Evolutionary conservation across 2,888 invertebrate species (phyloP).

Genomic region (Diadegma fenestrale): DNA sequence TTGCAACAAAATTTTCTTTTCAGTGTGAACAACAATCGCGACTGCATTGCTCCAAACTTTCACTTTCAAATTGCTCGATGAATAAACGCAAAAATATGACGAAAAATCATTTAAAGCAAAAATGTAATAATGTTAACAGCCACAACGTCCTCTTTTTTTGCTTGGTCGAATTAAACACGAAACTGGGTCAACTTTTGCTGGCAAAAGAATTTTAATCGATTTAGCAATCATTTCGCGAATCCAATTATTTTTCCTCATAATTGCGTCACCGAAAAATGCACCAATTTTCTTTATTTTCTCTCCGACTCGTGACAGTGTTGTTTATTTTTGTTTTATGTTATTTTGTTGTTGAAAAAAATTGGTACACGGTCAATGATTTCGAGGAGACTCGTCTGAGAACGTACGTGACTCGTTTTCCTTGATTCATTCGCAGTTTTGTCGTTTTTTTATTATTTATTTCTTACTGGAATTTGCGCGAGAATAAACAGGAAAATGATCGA

Average conservation of each 20-base stretch:
- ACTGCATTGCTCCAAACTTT: no score
- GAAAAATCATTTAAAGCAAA: no score
- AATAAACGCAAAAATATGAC: no score
- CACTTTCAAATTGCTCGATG: no score
- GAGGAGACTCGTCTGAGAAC: background rate
- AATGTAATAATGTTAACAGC: no score
- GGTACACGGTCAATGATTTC: background rate
- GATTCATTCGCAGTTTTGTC: background rate
- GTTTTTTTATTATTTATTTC: no score
- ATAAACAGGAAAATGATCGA: no score
- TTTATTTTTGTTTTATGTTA: background rate
- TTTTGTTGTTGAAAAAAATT: background rate
- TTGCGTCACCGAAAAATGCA: background rate
- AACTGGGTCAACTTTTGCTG: background rate
- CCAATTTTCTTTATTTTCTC: background rate
- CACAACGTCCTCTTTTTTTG: slow-evolving; percentile 1
- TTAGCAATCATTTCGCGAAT: background rate
- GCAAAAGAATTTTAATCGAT: slow-evolving; percentile 5
- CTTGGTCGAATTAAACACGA: background rate
- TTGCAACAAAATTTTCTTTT: no score
- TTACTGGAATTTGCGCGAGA: no score
- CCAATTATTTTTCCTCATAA: background rate
- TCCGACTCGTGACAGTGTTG: no score
- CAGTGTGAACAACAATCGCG: no score
- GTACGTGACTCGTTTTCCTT: background rate